These are phyloP conservation scores for Melanotaenia boesemani DNA, from an alignment of 2,797 vertebrate species.

Conservation along the genomic window DNA sequence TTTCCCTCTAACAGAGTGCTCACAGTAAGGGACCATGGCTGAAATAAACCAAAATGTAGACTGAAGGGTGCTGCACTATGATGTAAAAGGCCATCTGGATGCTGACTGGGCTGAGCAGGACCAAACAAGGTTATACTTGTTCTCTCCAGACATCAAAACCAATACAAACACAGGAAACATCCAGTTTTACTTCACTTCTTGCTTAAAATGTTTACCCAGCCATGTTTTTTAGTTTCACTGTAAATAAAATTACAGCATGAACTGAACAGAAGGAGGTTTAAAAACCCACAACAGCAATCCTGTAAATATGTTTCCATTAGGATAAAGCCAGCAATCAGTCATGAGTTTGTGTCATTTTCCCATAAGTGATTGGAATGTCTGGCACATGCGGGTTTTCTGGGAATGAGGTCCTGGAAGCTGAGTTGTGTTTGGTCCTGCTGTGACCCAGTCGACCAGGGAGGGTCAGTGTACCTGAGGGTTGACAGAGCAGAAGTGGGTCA, in stretches of 20 bases:
- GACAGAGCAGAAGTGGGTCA: constrained; percentile 79
- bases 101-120: constrained; percentile 27
- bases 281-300: constrained; percentile 23
- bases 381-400: constrained; percentile 60
- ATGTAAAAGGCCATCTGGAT: constrained; percentile 40
- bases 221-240: neutral
- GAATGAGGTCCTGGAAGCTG: constrained; percentile 51
- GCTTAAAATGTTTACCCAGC: constrained; percentile 17
- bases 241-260: constrained; percentile 20
- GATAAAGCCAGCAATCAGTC: constrained; percentile 41
- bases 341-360: constrained; percentile 68
- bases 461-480: constrained; percentile 71
- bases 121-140: constrained; percentile 33
- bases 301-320: constrained; percentile 40
- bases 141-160: constrained; percentile 21
- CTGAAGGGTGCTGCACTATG: constrained; percentile 20
- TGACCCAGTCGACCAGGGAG: constrained; percentile 68
- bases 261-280: constrained; percentile 17
- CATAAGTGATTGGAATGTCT: constrained; percentile 70
- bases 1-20: constrained; percentile 29
- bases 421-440: constrained; percentile 74
- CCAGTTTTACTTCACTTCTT: constrained; percentile 23
- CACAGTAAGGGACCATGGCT: constrained; percentile 34
- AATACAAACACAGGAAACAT: constrained; percentile 13
- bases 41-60: constrained; percentile 37